phyloP scores from a whole-genome alignment of 2,797 vertebrate genomes.

The Jordanella pulchra region DNA sequence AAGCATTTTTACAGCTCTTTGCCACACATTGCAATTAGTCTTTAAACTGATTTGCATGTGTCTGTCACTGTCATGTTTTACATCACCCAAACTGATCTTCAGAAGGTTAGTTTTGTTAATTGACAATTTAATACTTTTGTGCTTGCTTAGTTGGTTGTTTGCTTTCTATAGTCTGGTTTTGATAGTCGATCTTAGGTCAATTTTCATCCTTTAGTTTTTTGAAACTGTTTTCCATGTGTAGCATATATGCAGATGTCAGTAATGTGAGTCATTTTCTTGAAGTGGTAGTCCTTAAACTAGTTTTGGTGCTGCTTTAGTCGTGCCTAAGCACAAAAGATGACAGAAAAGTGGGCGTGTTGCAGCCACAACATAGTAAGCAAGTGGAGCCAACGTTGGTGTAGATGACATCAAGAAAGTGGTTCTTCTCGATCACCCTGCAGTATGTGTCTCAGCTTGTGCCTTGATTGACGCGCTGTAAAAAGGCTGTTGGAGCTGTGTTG shows the following conservation, averaged over 20 bases:
- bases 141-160: neutral
- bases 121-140: neutral
- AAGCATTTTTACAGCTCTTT: conserved; percentile 24
- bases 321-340: conserved; percentile 48
- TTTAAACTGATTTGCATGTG: conserved; percentile 23
- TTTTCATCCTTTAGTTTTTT: conserved; percentile 11
- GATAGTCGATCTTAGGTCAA: conserved; percentile 25
- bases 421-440: conserved; percentile 33
- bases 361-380: conserved; percentile 55
- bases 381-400: conserved; percentile 11
- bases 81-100: neutral
- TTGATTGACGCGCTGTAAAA: conserved; percentile 37
- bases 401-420: conserved; percentile 25
- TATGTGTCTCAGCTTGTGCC: conserved; percentile 33
- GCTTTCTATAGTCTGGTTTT: conserved; percentile 18
- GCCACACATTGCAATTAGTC: conserved; percentile 14
- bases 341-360: conserved; percentile 57
- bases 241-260: conserved; percentile 8
- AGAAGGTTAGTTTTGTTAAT: no score
- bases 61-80: neutral
- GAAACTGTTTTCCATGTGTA: conserved; percentile 12
- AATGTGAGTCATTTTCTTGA: neutral
- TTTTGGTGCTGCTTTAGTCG: conserved; percentile 36
- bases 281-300: conserved; percentile 3
- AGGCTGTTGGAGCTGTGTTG: conserved; percentile 46